phyloP scores from a whole-genome alignment of 2,888 invertebrate species.

The Diadegma fenestrale region DNA sequence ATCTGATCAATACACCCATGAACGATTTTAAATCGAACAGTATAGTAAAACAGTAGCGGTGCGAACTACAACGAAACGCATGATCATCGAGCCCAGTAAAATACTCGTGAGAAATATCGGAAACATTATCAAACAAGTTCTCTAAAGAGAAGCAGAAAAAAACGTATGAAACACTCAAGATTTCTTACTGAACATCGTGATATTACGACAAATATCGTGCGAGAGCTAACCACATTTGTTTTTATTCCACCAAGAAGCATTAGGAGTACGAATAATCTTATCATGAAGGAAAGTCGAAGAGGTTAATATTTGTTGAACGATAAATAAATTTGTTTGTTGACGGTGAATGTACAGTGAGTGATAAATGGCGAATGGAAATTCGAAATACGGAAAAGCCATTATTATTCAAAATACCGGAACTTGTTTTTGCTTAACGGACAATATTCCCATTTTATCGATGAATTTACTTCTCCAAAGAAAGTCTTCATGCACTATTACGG shows the following conservation, averaged over 20 bases:
- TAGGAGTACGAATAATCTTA: neutral
- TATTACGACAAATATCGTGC: constrained; percentile 1
- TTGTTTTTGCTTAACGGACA: constrained; percentile 27
- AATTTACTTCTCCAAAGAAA: constrained; percentile 23
- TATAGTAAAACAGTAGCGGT: constrained; percentile 49
- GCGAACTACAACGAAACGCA: constrained; percentile 52
- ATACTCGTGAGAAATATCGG: neutral
- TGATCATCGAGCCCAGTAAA: constrained; percentile 6
- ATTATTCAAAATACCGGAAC: constrained; percentile 26
- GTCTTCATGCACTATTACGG: constrained; percentile 55
- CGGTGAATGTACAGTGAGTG: constrained; percentile 12
- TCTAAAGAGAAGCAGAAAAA: neutral
- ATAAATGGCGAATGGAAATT: constrained; percentile 52
- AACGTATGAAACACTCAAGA: neutral
- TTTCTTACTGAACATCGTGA: neutral
- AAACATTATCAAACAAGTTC: neutral
- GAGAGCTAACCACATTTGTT: neutral
- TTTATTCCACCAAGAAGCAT: constrained; percentile 1
- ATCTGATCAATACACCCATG: constrained; percentile 30
- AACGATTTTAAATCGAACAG: constrained; percentile 19
- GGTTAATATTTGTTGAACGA: constrained; percentile 13
- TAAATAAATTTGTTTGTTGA: constrained; percentile 13
- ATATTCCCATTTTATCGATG: constrained; percentile 22
- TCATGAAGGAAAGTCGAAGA: constrained; percentile 4
- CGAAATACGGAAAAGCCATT: constrained; percentile 38